Base-by-base conservation (phyloP, 2,888 invertebrate species). In the Parnassius apollo region DNA sequence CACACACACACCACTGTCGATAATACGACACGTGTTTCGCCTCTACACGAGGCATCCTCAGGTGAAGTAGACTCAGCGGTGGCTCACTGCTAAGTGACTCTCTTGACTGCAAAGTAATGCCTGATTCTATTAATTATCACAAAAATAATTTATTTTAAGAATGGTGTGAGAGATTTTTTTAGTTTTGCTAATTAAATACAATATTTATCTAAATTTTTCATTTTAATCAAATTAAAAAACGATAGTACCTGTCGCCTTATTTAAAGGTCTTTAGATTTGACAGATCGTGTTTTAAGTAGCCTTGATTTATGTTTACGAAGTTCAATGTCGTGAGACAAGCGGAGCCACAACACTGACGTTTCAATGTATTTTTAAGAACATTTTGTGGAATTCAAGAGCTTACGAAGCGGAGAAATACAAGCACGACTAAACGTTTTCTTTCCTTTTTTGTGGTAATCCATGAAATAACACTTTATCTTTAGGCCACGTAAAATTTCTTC, bases 291-390 rank as follows among this genome's bases (percentile, higher is more conserved):
- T 85, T 86, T 88, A 86, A 90, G 83, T 82, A 88, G 83, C 72
- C 68, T 80, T 86, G 88, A 91, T 91, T 91, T 91, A 90, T 87
- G 76, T 75, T 68, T 58, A 67, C 70, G 71, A 79, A 81, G 76
- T 78, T 74, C 72, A 76, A 79, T 82, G 81, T 81, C 82, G 80
- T 82, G 85, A 78, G 87, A 88, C 88, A 87, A 89, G 87, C 87
- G 82, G 75, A 70, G 73, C 73, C 75, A 74, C 70, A 61, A 66
- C 66, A 62, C 64, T 74, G 82, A 83, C 77, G 70, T 75, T 73
- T 76, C 75, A 77, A 75, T 76, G 74, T 71, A 71, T 72, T 69
- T 68, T 69, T 70, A 71, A 68, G 70, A 72, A 60, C 66, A 75
- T 71, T 81, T 77, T 71, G 72, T 74, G 74, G 69, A 66, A 73